These are phyloP conservation scores for Mobula hypostoma DNA, from an alignment of 2,113 vertebrate species.

Conservation along the genomic window DNA sequence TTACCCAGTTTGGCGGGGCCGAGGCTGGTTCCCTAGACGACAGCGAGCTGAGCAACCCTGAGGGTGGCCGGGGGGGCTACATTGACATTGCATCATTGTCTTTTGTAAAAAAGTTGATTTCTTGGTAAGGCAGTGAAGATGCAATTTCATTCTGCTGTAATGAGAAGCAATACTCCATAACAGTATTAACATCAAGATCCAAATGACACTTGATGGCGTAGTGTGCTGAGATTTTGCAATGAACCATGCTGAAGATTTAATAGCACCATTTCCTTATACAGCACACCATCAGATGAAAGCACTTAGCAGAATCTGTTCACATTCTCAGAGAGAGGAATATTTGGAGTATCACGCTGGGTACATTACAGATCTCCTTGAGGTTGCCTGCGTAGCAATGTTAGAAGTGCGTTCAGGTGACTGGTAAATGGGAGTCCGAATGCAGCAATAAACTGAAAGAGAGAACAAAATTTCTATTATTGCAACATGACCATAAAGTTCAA, in stretches of 20 bases:
- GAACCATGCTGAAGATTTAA: not conserved
- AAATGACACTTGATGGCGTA: not conserved
- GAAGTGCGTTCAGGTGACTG: too few species aligned
- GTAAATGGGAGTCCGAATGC: not conserved
- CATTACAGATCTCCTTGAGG: not conserved
- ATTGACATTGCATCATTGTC: not conserved
- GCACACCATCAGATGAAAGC: not conserved
- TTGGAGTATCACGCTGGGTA: not conserved
- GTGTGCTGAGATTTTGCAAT: not conserved
- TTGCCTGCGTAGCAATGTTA: not conserved
- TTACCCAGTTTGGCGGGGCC: too few species aligned
- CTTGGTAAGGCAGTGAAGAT: not conserved
- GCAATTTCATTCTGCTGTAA: not conserved
- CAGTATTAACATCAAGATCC: not conserved
- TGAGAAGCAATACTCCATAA: not conserved
- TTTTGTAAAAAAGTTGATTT: not conserved
- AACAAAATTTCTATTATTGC: not conserved
- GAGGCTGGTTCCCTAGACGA: too few species aligned
- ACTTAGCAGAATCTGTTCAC: not conserved
- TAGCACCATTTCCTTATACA: not conserved
- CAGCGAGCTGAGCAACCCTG: too few species aligned
- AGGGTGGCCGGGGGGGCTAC: too few species aligned
- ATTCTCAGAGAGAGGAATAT: not conserved
- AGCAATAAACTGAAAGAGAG: not conserved
- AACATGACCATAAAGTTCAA: not conserved